Evolutionary conservation across 2,888 invertebrate species (phyloP).

Genomic region (Nephrocerus scutellatus): DNA sequence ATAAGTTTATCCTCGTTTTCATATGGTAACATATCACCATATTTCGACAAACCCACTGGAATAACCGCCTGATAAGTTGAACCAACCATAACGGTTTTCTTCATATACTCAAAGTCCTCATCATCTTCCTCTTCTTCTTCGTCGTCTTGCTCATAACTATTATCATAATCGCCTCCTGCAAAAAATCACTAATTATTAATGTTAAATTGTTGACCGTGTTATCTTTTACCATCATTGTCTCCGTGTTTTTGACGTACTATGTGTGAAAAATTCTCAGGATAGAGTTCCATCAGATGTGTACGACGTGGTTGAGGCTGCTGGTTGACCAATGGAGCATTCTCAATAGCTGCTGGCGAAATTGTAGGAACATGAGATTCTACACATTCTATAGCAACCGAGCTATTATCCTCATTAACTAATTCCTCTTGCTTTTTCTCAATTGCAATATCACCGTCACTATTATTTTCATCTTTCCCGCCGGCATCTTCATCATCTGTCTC

Average conservation of each 20-base stretch:
- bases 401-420: slow-evolving; percentile 42
- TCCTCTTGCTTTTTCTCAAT: slow-evolving; percentile 21
- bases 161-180: slow-evolving; percentile 74
- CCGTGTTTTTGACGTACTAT: slow-evolving; percentile 26
- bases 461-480: slow-evolving; percentile 31
- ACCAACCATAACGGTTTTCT: slow-evolving; percentile 84
- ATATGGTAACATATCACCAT: slow-evolving; percentile 89
- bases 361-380: no score
- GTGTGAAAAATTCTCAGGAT: slow-evolving; percentile 37
- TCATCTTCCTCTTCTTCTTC: slow-evolving; percentile 32
- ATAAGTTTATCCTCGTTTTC: slow-evolving; percentile 92
- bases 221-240: no score
- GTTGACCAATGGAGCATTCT: no score
- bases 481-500: slow-evolving; percentile 21
- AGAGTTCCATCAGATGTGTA: slow-evolving; percentile 53
- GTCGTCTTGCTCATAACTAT: slow-evolving; percentile 50
- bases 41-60: slow-evolving; percentile 83
- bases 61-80: slow-evolving; percentile 89
- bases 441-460: slow-evolving; percentile 19
- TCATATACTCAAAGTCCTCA: slow-evolving; percentile 35
- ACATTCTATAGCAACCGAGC: no score
- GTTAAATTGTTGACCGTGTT: no score
- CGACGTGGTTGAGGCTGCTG: no score
- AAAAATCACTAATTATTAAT: no score
- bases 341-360: no score